Evolutionary conservation across 2,113 vertebrate species (phyloP).

Genomic region (Scytalopus superciliaris): DNA sequence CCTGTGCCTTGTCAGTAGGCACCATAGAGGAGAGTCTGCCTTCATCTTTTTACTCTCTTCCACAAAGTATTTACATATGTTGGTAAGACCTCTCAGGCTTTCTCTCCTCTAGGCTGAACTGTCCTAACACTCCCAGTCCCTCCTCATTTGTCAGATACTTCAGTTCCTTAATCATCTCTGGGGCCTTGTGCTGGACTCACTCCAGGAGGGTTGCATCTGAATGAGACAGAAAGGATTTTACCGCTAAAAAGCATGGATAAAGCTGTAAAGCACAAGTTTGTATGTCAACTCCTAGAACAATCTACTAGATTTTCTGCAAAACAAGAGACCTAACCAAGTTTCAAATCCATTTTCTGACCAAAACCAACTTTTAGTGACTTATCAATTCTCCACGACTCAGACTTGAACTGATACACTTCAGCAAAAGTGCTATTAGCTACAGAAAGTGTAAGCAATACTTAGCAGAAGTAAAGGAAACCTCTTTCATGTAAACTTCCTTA

Average conservation of each 20-base stretch:
- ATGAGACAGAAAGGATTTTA: background rate
- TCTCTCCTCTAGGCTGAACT: background rate
- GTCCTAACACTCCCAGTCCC: background rate
- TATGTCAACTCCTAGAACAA: background rate
- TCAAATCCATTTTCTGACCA: background rate
- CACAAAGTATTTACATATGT: background rate
- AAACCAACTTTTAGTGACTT: background rate
- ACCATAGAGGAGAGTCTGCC: background rate
- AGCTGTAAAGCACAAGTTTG: background rate
- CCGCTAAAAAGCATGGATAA: background rate
- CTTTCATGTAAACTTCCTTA: background rate
- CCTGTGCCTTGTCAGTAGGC: background rate
- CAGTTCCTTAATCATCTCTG: background rate
- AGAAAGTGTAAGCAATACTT: background rate
- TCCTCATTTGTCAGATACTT: background rate
- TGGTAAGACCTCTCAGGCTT: background rate
- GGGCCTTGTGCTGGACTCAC: background rate
- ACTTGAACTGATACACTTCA: background rate
- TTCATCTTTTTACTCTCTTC: background rate
- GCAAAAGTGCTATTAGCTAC: background rate
- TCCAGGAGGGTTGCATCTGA: background rate
- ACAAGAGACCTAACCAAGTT: background rate
- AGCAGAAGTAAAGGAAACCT: background rate
- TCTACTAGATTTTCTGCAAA: background rate
- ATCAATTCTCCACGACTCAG: background rate